Evolutionary conservation across 2,888 invertebrate genomes (phyloP), one percentile per base, ranked within the genome.

Genomic region (Lasioglossum oenotherae): DNA sequence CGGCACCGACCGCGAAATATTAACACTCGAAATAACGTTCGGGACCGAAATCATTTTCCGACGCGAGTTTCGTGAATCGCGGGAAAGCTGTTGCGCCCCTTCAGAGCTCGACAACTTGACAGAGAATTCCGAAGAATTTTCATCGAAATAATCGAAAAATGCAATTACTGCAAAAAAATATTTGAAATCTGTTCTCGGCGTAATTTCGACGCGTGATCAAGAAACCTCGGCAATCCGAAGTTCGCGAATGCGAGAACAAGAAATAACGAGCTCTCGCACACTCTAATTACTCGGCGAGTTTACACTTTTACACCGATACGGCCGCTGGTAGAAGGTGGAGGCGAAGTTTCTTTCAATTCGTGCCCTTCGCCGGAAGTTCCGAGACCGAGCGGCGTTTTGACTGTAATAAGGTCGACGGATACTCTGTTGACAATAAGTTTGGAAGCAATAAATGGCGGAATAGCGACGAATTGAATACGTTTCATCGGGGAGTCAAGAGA

Each of bases 391-490:
- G 78, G 75, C 64, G 57, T 86, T 80, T 84, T 78, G 57, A 82
- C 73, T 75, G 82, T 76, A 87, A 87, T 87, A 87, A 87, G 87
- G 87, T 87, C 87, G 87, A 35, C 83, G 84, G 87, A 84, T 87
- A 76, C 77, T 81, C 74, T 80, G 87, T 87, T 81, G 87, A 86
- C 87, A 86, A 87, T 87, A 84, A 87, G 80, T 83, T 74, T 81
- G 71, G 76, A 79, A 79, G 87, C 87, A 87, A 87, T 87, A 87
- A 87, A 87, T 86, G 80, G 74, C 87, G 87, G 73, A 78, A 79
- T 78, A 81, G 69, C 81, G 79, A 27, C 41, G 86, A 57, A 79
- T 87, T 87, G 87, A 87, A 87, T 87, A 80, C 78, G 81, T 76
- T 79, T 87, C 76, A 83, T 60, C 72, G 64, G 77, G 71, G 78